phyloP scores from a whole-genome alignment of 2,888 invertebrate species.

The Craniophora ligustri region DNA sequence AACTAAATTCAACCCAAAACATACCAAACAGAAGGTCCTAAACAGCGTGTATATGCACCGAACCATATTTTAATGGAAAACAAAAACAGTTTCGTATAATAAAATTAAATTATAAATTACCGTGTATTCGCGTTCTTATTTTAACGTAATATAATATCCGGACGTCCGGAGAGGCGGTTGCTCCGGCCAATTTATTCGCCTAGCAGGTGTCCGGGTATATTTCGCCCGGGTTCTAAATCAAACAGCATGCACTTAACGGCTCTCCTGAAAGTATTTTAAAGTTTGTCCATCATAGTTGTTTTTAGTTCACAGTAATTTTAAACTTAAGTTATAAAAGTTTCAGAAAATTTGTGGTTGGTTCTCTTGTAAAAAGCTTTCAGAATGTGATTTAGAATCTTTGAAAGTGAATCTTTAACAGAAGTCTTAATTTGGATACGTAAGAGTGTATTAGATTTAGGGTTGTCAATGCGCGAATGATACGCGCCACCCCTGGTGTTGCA shows the following conservation, averaged over 20 bases:
- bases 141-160: constrained; percentile 56
- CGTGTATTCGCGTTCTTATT: constrained; percentile 57
- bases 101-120: constrained; percentile 62
- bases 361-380: constrained; percentile 21
- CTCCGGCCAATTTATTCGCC: constrained; percentile 70
- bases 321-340: constrained; percentile 30
- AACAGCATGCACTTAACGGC: constrained; percentile 54
- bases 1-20: constrained; percentile 17
- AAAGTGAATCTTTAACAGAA: neutral
- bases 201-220: constrained; percentile 67
- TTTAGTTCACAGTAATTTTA: constrained; percentile 38
- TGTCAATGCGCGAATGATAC: too few species aligned
- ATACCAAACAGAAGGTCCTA: constrained; percentile 9
- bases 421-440: too few species aligned
- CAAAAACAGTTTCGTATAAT: constrained; percentile 28
- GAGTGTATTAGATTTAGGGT: too few species aligned
- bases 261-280: constrained; percentile 44
- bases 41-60: constrained; percentile 8
- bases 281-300: constrained; percentile 25
- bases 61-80: constrained; percentile 17
- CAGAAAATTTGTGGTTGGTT: constrained; percentile 33
- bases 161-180: constrained; percentile 35
- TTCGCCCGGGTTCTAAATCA: constrained; percentile 56
- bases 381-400: constrained; percentile 36
- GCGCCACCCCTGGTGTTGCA: too few species aligned